phyloP scores from a whole-genome alignment of 2,888 invertebrate species.

The Eupithecia inturbata region DNA sequence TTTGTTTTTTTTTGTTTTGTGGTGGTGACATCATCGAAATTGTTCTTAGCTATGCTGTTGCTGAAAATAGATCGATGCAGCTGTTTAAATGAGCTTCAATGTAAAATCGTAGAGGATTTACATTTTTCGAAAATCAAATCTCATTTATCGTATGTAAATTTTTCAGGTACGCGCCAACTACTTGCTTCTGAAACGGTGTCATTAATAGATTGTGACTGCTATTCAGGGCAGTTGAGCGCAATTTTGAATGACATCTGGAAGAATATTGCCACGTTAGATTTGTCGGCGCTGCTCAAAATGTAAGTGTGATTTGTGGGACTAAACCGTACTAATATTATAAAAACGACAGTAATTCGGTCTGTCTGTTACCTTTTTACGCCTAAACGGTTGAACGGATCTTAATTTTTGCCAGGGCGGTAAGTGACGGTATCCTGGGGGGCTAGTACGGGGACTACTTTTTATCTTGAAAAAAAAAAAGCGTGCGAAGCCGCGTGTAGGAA shows the following conservation, averaged over 20 bases:
- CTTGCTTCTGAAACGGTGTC: constrained; percentile 74
- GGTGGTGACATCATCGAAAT: too few relatives aligned
- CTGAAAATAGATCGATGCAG: too few relatives aligned
- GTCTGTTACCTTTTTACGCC: too few relatives aligned
- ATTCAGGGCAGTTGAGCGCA: constrained; percentile 75
- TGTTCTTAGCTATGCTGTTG: too few relatives aligned
- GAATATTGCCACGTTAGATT: constrained; percentile 82
- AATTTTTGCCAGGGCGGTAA: background rate
- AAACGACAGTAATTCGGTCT: background rate
- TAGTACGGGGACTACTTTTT: too few relatives aligned
- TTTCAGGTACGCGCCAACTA: constrained; percentile 59
- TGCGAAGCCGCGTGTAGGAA: background rate
- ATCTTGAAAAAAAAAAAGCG: too few relatives aligned
- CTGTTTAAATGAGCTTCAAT: too few relatives aligned
- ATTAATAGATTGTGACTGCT: constrained; percentile 77
- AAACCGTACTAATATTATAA: background rate
- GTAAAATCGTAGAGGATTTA: too few relatives aligned
- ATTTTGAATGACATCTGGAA: constrained; percentile 85
- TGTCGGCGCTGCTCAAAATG: constrained; percentile 72
- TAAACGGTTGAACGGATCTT: background rate
- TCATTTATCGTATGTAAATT: constrained; percentile 35
- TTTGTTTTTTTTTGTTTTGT: too few relatives aligned
- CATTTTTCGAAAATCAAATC: background rate
- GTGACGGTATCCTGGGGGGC: too few relatives aligned
- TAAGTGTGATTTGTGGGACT: constrained; percentile 55